phyloP scores from a whole-genome alignment of 2,113 vertebrate genomes.

The Leuciscus idus region DNA sequence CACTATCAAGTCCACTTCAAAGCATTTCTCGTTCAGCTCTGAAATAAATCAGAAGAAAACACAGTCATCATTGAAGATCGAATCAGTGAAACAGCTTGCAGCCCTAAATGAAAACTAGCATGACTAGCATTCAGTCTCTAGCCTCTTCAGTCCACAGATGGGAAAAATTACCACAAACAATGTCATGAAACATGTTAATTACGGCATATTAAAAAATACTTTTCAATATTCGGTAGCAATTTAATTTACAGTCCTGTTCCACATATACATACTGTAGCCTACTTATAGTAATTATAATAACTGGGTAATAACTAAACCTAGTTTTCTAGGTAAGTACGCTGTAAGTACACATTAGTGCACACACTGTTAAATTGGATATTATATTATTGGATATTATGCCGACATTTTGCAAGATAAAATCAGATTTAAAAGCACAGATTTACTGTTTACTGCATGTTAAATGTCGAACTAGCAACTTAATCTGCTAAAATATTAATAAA shows the following conservation, averaged over 20 bases:
- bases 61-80: not conserved
- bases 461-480: not conserved
- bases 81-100: not conserved
- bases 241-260: too few relatives aligned
- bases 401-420: not conserved
- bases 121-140: not conserved
- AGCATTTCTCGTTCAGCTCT: not conserved
- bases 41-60: conserved; percentile 16
- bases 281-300: too few relatives aligned
- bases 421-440: conserved; percentile 1
- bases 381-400: not conserved
- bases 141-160: not conserved
- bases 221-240: not conserved
- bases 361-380: not conserved
- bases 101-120: conserved; percentile 1
- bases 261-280: too few relatives aligned
- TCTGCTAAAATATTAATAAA: not conserved
- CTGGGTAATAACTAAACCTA: too few relatives aligned
- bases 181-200: not conserved
- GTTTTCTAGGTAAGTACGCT: too few relatives aligned
- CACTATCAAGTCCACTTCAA: not conserved
- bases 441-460: not conserved
- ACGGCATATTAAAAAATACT: not conserved
- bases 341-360: too few relatives aligned
- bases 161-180: not conserved